Percentiles rank a stretch among this genome's conserved stretches.
Evolutionary conservation across 2,888 invertebrate genomes (phyloP).

Genomic region (Actias luna): DNA sequence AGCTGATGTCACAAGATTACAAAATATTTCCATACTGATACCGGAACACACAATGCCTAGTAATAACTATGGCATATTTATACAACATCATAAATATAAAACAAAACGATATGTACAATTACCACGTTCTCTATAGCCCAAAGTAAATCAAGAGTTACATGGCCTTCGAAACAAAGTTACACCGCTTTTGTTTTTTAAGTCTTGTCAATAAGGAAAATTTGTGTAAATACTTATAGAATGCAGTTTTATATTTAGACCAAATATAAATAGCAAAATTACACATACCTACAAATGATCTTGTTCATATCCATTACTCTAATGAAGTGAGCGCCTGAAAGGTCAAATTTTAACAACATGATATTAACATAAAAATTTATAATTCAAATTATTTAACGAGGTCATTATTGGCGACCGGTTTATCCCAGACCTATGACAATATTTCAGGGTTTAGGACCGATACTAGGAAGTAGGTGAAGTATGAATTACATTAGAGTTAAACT

Average conservation of each 20-base stretch:
- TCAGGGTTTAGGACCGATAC: neutral
- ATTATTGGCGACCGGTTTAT: neutral
- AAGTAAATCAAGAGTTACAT: neutral
- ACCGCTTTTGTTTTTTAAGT: neutral
- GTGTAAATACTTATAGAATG: neutral
- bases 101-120: neutral
- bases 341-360: neutral
- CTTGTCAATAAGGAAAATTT: too few species aligned
- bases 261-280: neutral
- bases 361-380: neutral
- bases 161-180: neutral
- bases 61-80: neutral
- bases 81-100: neutral
- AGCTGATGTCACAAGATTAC: neutral
- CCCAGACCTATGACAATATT: constrained; percentile 6
- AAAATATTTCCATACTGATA: neutral
- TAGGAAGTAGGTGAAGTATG: neutral
- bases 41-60: neutral
- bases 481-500: neutral
- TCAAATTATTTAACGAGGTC: neutral
- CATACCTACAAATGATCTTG: too few species aligned
- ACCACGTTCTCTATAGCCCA: neutral
- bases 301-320: neutral
- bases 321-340: neutral
- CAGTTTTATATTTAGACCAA: neutral